Evolutionary conservation across 2,113 vertebrate species (phyloP), one percentile per base, ranked within the genome.

Genomic region (Clarias batrachus): DNA sequence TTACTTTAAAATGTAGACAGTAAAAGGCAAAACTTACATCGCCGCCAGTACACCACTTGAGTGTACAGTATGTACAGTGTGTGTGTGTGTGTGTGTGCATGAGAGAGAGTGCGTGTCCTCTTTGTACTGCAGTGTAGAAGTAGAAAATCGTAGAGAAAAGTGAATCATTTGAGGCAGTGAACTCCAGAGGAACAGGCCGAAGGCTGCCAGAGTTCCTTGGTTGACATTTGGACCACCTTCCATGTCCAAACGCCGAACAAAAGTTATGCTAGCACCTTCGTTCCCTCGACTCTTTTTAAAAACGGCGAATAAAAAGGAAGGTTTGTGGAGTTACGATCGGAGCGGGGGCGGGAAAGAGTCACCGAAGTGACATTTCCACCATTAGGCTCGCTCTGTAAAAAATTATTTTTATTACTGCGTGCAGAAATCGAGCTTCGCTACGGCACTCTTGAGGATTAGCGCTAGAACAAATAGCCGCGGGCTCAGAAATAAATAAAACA

Each of bases 361-460:
- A 92, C 89, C 87, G 89, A 93, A 91, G 92, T 94, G 93, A 94
- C 93, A 93, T 93, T 93, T 93, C 27, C 91, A 93, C 94, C 93
- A 94, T 94, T 94, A 93, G 92, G 93, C 91, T 92, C 52, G 87
- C 91, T 89, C 93, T 63, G 90, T 93, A 95, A 95, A 95, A 95
- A 93, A 95, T 95, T 95, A 95, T 95, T 94, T 95, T 95, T 95
- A 95, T 95, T 95, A 95, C 95, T 93, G 94, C 90, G 93, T 92
- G 94, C 93, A 94, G 94, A 93, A 95, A 95, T 94, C 83, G 85
- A 92, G 93, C 94, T 94, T 92, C 91, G 91, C 93, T 92, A 94
- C 93, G 91, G 91, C 93, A 94, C 94, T 94, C 94, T 23, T 14
- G 95, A 94, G 95, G 91, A 94, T 94, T 93, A 93, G 81, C 41